A percentile compares a stretch with the other conserved stretches of the same genome.
Evolutionary conservation across 2,888 invertebrate species (phyloP).

Genomic region (Horisme vitalbata): DNA sequence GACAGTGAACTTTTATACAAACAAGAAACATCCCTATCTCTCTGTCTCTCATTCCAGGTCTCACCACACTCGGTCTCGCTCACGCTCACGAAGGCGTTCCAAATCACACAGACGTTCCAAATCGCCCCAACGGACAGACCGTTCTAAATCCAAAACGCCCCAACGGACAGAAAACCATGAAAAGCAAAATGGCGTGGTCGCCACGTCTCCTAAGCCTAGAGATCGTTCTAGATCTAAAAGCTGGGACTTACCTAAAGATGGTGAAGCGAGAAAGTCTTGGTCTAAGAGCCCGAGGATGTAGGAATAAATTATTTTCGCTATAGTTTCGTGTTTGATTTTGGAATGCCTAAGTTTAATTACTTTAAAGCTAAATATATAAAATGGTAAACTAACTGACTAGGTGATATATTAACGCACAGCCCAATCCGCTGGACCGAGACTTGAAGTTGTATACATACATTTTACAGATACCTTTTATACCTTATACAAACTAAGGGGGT

Average conservation of each 20-base stretch:
- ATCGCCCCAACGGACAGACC: conserved; percentile 30
- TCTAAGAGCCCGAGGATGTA: conserved; percentile 71
- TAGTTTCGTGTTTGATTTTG: conserved; percentile 21
- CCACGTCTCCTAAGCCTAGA: conserved; percentile 13
- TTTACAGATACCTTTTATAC: too few species aligned
- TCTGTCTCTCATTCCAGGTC: conserved; percentile 46
- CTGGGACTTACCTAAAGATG: conserved; percentile 84
- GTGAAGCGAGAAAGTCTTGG: conserved; percentile 75
- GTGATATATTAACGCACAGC: too few species aligned
- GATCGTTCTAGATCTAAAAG: conserved; percentile 71
- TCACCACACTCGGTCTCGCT: conserved; percentile 60
- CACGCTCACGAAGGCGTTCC: conserved; percentile 49
- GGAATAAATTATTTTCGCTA: conserved; percentile 33
- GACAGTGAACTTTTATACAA: neutral
- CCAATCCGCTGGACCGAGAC: too few species aligned
- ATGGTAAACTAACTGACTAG: too few species aligned
- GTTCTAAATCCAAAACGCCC: conserved; percentile 45
- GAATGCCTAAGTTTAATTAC: neutral
- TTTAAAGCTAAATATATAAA: too few species aligned
- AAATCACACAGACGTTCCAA: conserved; percentile 47
- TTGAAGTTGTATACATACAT: too few species aligned
- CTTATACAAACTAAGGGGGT: too few species aligned
- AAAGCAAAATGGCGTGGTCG: conserved; percentile 23
- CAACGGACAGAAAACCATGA: conserved; percentile 1
- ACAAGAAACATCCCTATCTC: neutral